These are phyloP conservation scores for Penaeus indicus DNA, from an alignment of 1,140 invertebrate genomes.

Conservation along the genomic window DNA sequence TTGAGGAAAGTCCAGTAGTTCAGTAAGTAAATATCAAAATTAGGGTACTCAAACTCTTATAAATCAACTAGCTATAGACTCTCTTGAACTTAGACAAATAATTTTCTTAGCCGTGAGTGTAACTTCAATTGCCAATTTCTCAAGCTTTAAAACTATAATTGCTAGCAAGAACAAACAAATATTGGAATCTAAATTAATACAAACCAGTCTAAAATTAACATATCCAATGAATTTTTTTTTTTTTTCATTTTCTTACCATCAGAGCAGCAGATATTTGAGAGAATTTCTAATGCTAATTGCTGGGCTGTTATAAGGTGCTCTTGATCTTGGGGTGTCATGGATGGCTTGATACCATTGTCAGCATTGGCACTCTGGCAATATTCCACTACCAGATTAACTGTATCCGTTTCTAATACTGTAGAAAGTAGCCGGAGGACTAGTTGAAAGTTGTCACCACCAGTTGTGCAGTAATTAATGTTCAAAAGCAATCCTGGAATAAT, in stretches of 20 bases:
- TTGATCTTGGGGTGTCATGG: slow-evolving; percentile 64
- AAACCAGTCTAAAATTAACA: neutral
- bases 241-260: slow-evolving; percentile 72
- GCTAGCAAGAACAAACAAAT: too few species aligned
- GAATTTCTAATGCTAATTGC: slow-evolving; percentile 78
- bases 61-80: too few species aligned
- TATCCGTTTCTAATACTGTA: slow-evolving; percentile 32
- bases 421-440: slow-evolving; percentile 71
- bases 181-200: slow-evolving; percentile 10
- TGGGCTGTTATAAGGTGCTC: slow-evolving; percentile 75
- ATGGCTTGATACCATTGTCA: neutral
- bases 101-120: too few species aligned
- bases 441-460: slow-evolving; percentile 68
- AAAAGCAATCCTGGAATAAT: slow-evolving; percentile 69
- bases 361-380: slow-evolving; percentile 37
- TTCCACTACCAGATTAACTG: slow-evolving; percentile 16
- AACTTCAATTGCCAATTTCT: too few species aligned
- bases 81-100: too few species aligned
- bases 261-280: slow-evolving; percentile 79
- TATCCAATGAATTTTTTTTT: slow-evolving; percentile 41
- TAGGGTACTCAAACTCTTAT: too few species aligned
- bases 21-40: too few species aligned
- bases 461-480: slow-evolving; percentile 71
- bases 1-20: slow-evolving; percentile 62
- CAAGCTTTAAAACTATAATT: neutral